phyloP scores from a whole-genome alignment of 2,888 invertebrate genomes.

The Penaeus monodon region DNA sequence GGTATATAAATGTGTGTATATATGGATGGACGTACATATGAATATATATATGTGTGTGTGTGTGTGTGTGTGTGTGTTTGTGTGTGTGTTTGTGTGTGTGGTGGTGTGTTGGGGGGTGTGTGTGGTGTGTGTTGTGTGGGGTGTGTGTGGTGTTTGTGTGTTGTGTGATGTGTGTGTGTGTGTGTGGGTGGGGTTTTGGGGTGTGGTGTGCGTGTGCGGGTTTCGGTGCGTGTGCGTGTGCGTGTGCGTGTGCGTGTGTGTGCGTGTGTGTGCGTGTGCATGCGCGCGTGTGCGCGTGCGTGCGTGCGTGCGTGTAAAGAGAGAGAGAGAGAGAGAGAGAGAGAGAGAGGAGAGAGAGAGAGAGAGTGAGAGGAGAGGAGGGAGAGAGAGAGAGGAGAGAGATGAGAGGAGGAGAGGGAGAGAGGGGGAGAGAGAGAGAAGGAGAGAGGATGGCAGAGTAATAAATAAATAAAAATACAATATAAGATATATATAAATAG shows the following conservation, averaged over 20 bases:
- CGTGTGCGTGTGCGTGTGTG: neutral
- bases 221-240: slow-evolving; percentile 3
- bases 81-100: slow-evolving; percentile 12
- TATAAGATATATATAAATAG: too few species aligned
- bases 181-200: too few species aligned
- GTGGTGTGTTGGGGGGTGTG: too few species aligned
- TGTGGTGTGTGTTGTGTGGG: slow-evolving; percentile 16
- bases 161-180: slow-evolving; percentile 10
- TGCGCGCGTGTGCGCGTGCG: neutral
- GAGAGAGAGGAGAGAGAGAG: too few species aligned
- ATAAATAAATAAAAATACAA: too few species aligned
- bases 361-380: too few species aligned
- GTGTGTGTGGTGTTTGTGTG: slow-evolving; percentile 8
- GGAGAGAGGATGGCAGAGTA: too few species aligned
- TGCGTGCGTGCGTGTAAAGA: neutral
- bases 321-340: too few species aligned
- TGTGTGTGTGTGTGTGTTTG: slow-evolving; percentile 7
- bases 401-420: too few species aligned
- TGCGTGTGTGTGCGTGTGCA: neutral
- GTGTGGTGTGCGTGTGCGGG: neutral
- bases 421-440: too few species aligned
- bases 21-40: neutral
- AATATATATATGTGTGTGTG: neutral
- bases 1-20: neutral
- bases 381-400: too few species aligned